phyloP scores from a whole-genome alignment of 2,888 invertebrate species.

The Calliopum simillimum region DNA sequence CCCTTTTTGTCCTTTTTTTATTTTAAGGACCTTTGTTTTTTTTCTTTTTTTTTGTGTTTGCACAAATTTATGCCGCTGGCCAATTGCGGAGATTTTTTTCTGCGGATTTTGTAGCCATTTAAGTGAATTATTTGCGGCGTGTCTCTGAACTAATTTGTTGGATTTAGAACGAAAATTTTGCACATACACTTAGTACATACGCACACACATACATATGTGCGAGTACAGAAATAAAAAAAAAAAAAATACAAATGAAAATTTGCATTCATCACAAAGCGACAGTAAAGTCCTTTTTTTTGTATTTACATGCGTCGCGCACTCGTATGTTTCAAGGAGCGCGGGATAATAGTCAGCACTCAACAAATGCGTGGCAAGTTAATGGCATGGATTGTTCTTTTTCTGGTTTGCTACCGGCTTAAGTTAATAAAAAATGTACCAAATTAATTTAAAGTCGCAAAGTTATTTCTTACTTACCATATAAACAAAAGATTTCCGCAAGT shows the following conservation, averaged over 20 bases:
- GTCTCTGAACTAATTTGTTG: constrained; percentile 65
- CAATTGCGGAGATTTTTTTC: constrained; percentile 29
- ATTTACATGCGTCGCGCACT: constrained; percentile 16
- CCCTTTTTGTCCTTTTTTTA: not conserved
- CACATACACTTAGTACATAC: not conserved
- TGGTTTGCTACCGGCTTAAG: not conserved
- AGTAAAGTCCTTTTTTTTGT: constrained; percentile 22
- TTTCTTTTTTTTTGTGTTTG: too few species aligned
- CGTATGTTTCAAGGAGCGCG: not conserved
- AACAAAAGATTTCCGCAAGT: too few species aligned
- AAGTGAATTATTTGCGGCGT: constrained; percentile 60
- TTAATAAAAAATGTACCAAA: not conserved
- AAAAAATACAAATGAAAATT: too few species aligned
- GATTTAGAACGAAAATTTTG: constrained; percentile 56
- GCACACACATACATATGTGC: too few species aligned
- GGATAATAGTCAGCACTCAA: not conserved
- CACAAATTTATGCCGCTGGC: constrained; percentile 19
- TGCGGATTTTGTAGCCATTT: constrained; percentile 41
- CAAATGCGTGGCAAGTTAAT: constrained; percentile 11
- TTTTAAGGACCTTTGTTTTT: too few species aligned
- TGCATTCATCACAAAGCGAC: constrained; percentile 30
- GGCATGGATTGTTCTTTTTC: not conserved
- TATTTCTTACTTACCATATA: too few species aligned
- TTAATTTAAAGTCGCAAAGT: too few species aligned
- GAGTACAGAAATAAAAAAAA: not conserved